Evolutionary conservation across 1,140 invertebrate genomes (phyloP), one percentile per base, ranked within the genome.

Genomic region (Sitophilus oryzae): DNA sequence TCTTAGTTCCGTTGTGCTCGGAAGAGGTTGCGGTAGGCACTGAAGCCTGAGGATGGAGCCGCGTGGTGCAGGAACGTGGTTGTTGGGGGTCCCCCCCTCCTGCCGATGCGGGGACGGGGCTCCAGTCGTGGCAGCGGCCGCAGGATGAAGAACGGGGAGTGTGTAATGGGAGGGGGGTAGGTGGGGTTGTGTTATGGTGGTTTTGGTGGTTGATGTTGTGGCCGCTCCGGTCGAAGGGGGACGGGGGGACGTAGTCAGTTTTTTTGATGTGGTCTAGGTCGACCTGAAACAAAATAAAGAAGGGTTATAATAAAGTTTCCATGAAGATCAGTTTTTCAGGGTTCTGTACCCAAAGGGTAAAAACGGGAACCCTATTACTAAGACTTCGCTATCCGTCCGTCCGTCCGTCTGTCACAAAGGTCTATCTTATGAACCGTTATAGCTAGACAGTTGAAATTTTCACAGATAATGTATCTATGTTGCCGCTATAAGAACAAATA

Each of bases 81-180:
- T 62, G 58, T 61, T 59, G 52, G 65, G 38, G 48, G 48, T 59
- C 67, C 69, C 68, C 68, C 69, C 69, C 69, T 71, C 69, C 45
- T 56, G 47, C 30, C n/a, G n/a, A n/a, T n/a, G n/a, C n/a, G n/a
- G n/a, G n/a, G n/a, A n/a, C n/a, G n/a, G n/a, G n/a, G n/a, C n/a
- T n/a, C n/a, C n/a, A n/a, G n/a, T 56, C 62, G 48, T 61, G 56
- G 20, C 51, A 16, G 59, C 63, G 62, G 58, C 60, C 60, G 56
- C 60, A 62, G 52, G 54, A 56, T 38, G 61, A 62, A 41, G 65
- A 42, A 48, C 47, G 44, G 23, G 59, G 53, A 30, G 61, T 56
- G 30, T 60, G 56, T 34, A 36, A 50, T 35, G 41, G 43, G n/a
- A n/a, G n/a, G n/a, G 10, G 43, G 47, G 10, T 3, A 2, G 10